Base-by-base conservation (phyloP, 1,140 invertebrate genomes). In the Yoshiicerus persimilis region DNA sequence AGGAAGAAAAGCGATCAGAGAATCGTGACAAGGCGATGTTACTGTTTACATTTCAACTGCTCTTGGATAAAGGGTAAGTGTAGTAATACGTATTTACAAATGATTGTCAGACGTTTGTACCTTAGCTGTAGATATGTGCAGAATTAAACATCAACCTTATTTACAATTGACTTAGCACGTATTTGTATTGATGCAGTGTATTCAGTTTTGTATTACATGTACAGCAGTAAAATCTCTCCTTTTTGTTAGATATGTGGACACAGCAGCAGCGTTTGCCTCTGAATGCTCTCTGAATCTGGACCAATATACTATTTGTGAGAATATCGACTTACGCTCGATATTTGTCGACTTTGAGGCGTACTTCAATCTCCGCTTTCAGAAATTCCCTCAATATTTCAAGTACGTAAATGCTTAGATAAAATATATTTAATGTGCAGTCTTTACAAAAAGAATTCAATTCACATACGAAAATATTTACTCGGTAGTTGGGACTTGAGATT, bases 301-400 rank as follows among this genome's bases (percentile, higher is more conserved):
- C 38, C 94, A 95, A 56, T 95, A 95, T 92, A 93, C 95, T 91
- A 94, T 98, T 0, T 98, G 97, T 93, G 97, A 99, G 91, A 98
- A 98, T 90, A 95, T 98, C 86, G 96, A 98, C 92, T 92, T 99
- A 89, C 95, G 96, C 86, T 96, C 95, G 23, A 96, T 99, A 87
- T 92, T 98, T 70, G 94, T 97, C 93, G 97, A 98, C 90, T 99
- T 96, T 92, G 96, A 96, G 89, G 96, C 95, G 84, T 98, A 96
- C 93, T 97, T 97, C 92, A 95, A 95, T 90, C 93, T 96, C 25
- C 95, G 96, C 91, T 98, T 97, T 92, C 95, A 96, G 92, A 97
- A 96, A 92, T 95, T 96, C 92, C 97, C 97, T 0, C 95, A 95
- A 92, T 94, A 97, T 36, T 95, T 95, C 36, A 96, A 95, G 92